Base-by-base conservation (phyloP, 2,888 invertebrate species). In the Exocentrus adspersus region DNA sequence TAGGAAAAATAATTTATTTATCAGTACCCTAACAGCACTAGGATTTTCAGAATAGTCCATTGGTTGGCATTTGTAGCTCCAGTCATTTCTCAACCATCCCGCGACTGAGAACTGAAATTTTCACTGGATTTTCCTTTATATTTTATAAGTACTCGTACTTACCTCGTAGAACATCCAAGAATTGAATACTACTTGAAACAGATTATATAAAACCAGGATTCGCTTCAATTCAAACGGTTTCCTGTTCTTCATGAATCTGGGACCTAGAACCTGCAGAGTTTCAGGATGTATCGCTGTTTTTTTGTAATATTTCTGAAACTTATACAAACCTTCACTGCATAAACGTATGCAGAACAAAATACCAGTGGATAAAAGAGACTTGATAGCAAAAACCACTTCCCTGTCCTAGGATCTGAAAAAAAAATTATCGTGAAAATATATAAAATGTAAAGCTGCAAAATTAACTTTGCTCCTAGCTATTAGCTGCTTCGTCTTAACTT, bases 191-290 rank as follows among this genome's bases (percentile, higher is more conserved):
- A 48, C 28, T 28, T 48, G 48, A 24, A 28, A 24, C 6, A 48
- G 28, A 19, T 48, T 48, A 24, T 28, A 48, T 16, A 28, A 3
- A 1, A 48, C 28, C 10, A 48, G 14, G 4, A 24, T 48, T 4
- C 28, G 12, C 28, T 16, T 48, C 14, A 48, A 16, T 12, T 28
- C 12, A 28, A 48, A 48, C 5, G 48, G 48, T 16, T 28, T 48
- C 10, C 28, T 48, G 10, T 48, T 16, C 14, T 48, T 9, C 48
- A 48, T 48, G 7, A 48, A 10, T 10, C 24, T 7, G 6, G 48
- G 48, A 16, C 48, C 48, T 14, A 48, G 28, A 48, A 48, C 28
- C 48, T 48, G 14, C n/a, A n/a, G n/a, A n/a, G n/a, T n/a, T n/a
- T n/a, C n/a, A n/a, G n/a, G n/a, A n/a, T n/a, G n/a, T n/a, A n/a